Evolutionary conservation across 2,113 vertebrate species (phyloP), one percentile per base, ranked within the genome.

Genomic region (Bagarius yarrelli): DNA sequence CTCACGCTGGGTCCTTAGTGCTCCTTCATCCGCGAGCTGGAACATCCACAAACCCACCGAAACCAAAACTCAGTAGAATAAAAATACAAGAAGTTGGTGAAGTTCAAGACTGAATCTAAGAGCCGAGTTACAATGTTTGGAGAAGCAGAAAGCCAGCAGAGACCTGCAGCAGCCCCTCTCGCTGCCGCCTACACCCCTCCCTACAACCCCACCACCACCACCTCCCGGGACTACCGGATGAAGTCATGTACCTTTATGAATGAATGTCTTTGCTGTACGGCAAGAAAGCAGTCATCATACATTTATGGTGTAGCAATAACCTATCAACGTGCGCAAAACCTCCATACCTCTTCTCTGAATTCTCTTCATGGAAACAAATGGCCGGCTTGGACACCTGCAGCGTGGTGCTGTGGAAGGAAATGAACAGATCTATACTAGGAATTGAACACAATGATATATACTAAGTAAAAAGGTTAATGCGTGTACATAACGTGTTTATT

Each of bases 231-330:
- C n/a, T 53, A 64, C 25, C 66, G 61, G 50, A 78, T 78, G 61
- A 66, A 78, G 76, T 78, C 76, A 66, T 64, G 16, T 25, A 78
- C 60, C 44, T 66, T 64, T 8, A 44, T 66, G 76, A 78, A 78
- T 55, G 60, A 52, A 78, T 40, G 44, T n/a, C 25, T 50, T n/a
- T 32, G 40, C n/a, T 36, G 40, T 61, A 23, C n/a, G 12, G n/a
- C 5, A 64, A n/a, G 18, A 18, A 63, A 27, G 23, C 19, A 77
- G 40, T 61, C 74, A 59, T 59, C n/a, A 27, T 47, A 44, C 74
- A 47, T 76, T 47, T 76, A 60, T 76, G 57, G 47, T 61, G 57
- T 47, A 27, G 15, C 32, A 60, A 30, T 61, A 40, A 59, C 74
- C 73, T 40, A 25, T 75, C 21, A 40, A 9, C 21, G 34, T 34